Conservation (phyloP, 2,113 vertebrate species). For the Chascanopsetta lugubris region DNA sequence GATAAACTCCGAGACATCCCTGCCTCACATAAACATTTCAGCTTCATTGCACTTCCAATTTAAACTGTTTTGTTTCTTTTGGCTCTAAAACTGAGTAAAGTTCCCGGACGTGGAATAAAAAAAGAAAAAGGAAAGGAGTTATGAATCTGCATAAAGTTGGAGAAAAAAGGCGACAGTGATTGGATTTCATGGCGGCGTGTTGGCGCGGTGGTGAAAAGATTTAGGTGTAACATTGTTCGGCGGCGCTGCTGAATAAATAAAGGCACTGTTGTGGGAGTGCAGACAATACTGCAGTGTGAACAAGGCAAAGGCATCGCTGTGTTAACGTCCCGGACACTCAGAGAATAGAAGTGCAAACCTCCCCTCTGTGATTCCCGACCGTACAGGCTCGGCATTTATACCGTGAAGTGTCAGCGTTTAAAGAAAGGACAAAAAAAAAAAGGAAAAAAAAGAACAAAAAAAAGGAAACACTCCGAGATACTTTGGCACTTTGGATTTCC, state of each 20-base stretch:
- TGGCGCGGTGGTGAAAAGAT: conserved; percentile 21
- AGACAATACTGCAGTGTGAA: conserved; percentile 91
- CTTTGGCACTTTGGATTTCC: conserved; percentile 52
- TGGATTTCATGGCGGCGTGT: conserved; percentile 28
- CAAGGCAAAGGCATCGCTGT: conserved; percentile 90
- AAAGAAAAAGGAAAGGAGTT: too few species aligned
- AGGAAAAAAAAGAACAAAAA: too few species aligned
- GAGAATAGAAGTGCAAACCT: conserved; percentile 79
- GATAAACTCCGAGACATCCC: conserved; percentile 59
- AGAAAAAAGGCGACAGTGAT: conserved; percentile 27
- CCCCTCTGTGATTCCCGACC: conserved; percentile 84
- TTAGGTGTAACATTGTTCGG: conserved; percentile 61
- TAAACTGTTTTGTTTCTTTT: conserved; percentile 35
- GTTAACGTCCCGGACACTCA: conserved; percentile 67
- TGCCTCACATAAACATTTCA: conserved; percentile 32
- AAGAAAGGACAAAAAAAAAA: too few species aligned
- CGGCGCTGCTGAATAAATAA: conserved; percentile 88
- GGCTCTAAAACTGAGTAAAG: conserved; percentile 31
- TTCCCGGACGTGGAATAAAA: conserved; percentile 24
- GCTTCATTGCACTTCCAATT: conserved; percentile 32
- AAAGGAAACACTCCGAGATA: conserved; percentile 18
- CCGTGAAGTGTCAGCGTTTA: neutral
- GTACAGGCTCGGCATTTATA: neutral
- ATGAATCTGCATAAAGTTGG: conserved; percentile 34
- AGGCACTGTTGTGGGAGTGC: conserved; percentile 91